These are phyloP conservation scores for Sycobia sp. DNA, from an alignment of 1,140 invertebrate species.

Conservation along the genomic window DNA sequence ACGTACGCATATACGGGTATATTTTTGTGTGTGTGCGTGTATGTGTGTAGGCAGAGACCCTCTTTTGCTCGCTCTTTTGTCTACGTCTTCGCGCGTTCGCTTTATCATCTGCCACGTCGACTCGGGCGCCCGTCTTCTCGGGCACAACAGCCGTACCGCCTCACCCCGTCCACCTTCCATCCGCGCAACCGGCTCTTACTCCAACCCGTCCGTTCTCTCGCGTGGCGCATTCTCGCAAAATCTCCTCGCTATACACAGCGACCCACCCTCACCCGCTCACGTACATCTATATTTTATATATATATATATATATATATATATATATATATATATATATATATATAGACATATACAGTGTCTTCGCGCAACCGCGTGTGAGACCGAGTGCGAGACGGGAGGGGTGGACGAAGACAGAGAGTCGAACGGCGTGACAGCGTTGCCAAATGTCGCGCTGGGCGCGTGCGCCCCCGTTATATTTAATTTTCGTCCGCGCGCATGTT, in stretches of 20 bases:
- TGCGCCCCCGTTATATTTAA: slow-evolving; percentile 57
- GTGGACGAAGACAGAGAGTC: slow-evolving; percentile 33
- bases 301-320: too few species aligned
- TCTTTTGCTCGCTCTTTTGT: too few species aligned
- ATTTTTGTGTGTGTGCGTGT: too few species aligned
- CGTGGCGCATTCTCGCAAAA: slow-evolving; percentile 45
- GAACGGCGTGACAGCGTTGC: slow-evolving; percentile 58
- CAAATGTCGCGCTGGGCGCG: slow-evolving; percentile 48
- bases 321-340: too few species aligned
- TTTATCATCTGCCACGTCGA: slow-evolving; percentile 19
- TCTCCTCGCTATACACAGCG: slow-evolving; percentile 48
- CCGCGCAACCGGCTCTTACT: too few species aligned
- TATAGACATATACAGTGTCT: too few species aligned
- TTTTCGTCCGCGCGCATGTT: slow-evolving; percentile 51
- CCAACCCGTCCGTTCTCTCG: slow-evolving; percentile 40
- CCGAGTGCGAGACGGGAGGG: slow-evolving; percentile 1
- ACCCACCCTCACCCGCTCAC: too few species aligned
- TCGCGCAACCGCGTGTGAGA: background rate
- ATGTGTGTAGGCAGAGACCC: too few species aligned
- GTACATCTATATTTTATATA: too few species aligned
- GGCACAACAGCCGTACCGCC: too few species aligned
- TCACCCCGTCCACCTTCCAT: too few species aligned
- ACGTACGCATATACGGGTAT: too few species aligned
- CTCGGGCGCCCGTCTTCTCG: slow-evolving; percentile 20
- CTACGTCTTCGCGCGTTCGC: slow-evolving; percentile 16